Evolutionary conservation across 2,113 vertebrate species (phyloP), one percentile per base, ranked within the genome.

Genomic region (Polypterus bichir): DNA sequence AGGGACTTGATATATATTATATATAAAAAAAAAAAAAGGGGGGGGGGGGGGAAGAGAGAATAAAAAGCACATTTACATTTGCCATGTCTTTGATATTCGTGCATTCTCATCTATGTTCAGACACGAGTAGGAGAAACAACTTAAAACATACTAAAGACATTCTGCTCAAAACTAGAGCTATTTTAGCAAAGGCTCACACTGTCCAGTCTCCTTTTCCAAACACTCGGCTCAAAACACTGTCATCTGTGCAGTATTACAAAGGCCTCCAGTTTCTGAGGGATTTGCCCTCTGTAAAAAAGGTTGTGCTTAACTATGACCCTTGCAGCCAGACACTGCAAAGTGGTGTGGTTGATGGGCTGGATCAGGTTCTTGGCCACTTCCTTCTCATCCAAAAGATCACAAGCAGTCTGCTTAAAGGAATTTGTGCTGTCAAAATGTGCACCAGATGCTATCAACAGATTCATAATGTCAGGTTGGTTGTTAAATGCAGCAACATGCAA

Each of bases 361-460:
- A 99, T 95, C 78, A 96, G 80, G 70, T 97, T 99, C 73, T 91
- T 92, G 71, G 92, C 91, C 74, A 97, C 89, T 82, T 97, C 88
- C 76, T 96, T 98, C 79, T 97, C 91, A 10, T 96, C 93, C 76
- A 99, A 80, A 74, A 99, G 81, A 78, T 99, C 95, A 54, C 89
- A 92, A 75, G 96, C 91, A 6, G 92, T 97, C 83, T 98, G 91
- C 68, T 92, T 88, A 79, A 79, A 80, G 6, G 78, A 81, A 74
- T 99, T 98, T 74, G 94, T 97, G 79, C 92, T 91, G 86, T 99
- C 96, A 1, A 99, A 99, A 76, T 98, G 96, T 71, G 92, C 89
- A 70, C 96, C 96, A 62, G 90, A 84, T 64, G 93, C 91, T 70
- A 98, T 91, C 65, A 99, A 89, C 73, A 99, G 76, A 83, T 97